Evolutionary conservation across 2,888 invertebrate species (phyloP), one percentile per base, ranked within the genome.

Genomic region (Sipha maydis): DNA sequence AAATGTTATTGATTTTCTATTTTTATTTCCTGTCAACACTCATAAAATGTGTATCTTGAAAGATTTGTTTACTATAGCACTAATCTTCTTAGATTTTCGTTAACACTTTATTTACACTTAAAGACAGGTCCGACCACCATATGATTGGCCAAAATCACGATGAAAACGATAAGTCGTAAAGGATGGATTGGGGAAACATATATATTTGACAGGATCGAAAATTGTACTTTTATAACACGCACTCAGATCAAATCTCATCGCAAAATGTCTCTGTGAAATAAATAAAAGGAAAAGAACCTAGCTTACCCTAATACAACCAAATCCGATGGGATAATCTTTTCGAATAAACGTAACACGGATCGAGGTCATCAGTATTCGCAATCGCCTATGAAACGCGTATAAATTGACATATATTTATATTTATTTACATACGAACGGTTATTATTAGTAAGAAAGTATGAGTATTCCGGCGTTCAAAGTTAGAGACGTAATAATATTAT

Each of bases 401-500:
- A 31, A 78, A 78, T 79, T 34, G 21, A 8, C 61, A 61, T 79
- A 79, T 25, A 25, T 25, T 69, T 28, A 69, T 69, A 69, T 28
- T 61, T 34, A 34, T 34, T 34, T 34, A 34, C 34, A 34, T 34
- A 34, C 34, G 3, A 34, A 34, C 34, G 4, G 34, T 34, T 34
- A 3, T 34, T 69, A 11, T 3, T 11, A 69, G 11, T 25, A 3
- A n/a, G 25, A 8, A 28, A 9, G n/a, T 28, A 69, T 0, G 54
- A 3, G 31, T 56, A 11, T 31, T 31, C 54, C 21, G 54, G 54
- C 21, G 78, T 78, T 78, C 31, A 31, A 78, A 54, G 77, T 77
- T 77, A 31, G 54, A 56, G 78, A 78, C 54, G 54, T 78, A 78
- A n/a, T 56, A 56, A 54, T 78, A 78, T 78, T 54, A 31, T 78